A percentile compares a stretch with the other conserved stretches of the same genome.
Evolutionary conservation across 2,888 invertebrate species (phyloP).

Genomic region (Pteria penguin): DNA sequence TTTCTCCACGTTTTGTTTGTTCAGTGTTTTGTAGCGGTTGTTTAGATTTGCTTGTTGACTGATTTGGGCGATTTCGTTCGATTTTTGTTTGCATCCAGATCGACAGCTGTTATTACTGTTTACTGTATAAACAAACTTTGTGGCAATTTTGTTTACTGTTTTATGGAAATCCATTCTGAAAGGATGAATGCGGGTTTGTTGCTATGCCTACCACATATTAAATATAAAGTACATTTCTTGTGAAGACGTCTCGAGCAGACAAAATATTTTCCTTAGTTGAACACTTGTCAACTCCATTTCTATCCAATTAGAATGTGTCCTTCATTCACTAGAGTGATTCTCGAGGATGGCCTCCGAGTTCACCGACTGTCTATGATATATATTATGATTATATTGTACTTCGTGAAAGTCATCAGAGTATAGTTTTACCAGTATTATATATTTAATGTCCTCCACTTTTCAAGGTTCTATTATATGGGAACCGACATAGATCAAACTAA

Average conservation of each 20-base stretch:
- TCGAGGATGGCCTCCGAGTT: too few species aligned
- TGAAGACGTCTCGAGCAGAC: not conserved
- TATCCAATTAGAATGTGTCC: too few species aligned
- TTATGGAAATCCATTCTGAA: constrained; percentile 24
- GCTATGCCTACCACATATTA: constrained; percentile 22
- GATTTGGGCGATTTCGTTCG: not conserved
- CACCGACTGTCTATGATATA: too few species aligned
- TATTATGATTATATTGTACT: too few species aligned
- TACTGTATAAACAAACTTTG: constrained; percentile 35
- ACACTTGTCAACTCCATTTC: too few species aligned
- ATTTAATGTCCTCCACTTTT: too few species aligned
- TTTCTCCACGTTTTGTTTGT: constrained; percentile 18
- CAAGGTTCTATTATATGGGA: too few species aligned
- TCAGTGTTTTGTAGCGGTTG: constrained; percentile 30
- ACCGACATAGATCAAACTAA: too few species aligned
- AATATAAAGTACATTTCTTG: not conserved
- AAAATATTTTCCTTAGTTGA: not conserved
- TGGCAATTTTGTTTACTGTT: constrained; percentile 36
- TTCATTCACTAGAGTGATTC: too few species aligned
- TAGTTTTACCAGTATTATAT: too few species aligned
- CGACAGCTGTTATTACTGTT: constrained; percentile 36
- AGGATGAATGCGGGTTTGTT: constrained; percentile 26
- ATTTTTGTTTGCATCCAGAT: constrained; percentile 23
- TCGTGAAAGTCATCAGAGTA: too few species aligned
- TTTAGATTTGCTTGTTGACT: not conserved